Evolutionary conservation across 2,888 invertebrate genomes (phyloP).

Genomic region (Tetragonula carbonaria): DNA sequence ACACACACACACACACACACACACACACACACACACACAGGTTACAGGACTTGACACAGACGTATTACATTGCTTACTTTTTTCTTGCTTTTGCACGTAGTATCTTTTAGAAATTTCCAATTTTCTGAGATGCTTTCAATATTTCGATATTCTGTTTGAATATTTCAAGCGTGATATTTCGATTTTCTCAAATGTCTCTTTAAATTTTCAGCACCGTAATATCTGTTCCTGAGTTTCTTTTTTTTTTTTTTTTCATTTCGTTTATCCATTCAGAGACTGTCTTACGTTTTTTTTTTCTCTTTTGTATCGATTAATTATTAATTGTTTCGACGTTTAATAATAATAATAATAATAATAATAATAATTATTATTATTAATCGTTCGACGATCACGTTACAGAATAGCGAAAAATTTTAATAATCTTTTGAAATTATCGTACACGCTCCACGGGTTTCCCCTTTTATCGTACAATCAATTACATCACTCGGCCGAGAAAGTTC

Average conservation of each 20-base stretch:
- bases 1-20: too few relatives aligned
- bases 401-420: not conserved
- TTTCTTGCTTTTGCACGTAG: not conserved
- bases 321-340: too few relatives aligned
- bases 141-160: not conserved
- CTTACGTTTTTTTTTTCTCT: not conserved
- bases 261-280: not conserved
- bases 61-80: too few relatives aligned
- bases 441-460: too few relatives aligned
- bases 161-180: not conserved
- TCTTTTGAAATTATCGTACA: not conserved
- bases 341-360: too few relatives aligned
- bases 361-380: too few relatives aligned
- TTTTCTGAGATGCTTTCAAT: not conserved
- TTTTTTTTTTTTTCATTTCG: not conserved
- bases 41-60: not conserved
- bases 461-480: not conserved
- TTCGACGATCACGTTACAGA: not conserved
- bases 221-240: not conserved
- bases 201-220: not conserved
- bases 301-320: not conserved
- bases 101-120: not conserved
- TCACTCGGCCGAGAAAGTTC: conserved; percentile 4
- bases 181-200: not conserved
- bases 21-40: too few relatives aligned